Percentiles rank a stretch among this genome's conserved stretches.
These are phyloP conservation scores for Leptestheria dahalacensis DNA, from an alignment of 1,140 invertebrate genomes.

Conservation along the genomic window DNA sequence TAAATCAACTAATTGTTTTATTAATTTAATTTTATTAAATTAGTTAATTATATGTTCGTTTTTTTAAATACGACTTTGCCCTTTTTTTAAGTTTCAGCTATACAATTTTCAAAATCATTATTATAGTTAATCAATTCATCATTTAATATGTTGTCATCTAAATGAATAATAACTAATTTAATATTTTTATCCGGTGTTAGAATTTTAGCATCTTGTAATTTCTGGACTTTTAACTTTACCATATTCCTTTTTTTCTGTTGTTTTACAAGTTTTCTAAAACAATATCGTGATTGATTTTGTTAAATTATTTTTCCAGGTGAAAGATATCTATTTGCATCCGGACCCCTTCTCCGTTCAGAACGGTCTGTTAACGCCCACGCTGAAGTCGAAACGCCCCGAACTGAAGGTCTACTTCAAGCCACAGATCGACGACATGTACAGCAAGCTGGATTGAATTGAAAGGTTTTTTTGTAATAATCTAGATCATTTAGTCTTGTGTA, in stretches of 20 bases:
- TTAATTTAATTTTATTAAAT: background rate
- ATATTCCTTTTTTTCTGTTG: too few species aligned
- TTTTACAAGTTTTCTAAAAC: too few species aligned
- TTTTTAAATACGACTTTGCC: background rate
- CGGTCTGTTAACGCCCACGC: constrained; percentile 85
- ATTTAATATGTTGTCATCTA: too few species aligned
- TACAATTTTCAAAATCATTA: background rate
- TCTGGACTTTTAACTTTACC: too few species aligned
- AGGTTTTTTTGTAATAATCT: too few species aligned
- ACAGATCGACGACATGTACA: constrained; percentile 81
- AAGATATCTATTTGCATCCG: constrained; percentile 84
- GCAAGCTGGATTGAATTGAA: constrained; percentile 29
- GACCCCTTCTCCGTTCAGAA: constrained; percentile 94
- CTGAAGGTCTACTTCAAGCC: constrained; percentile 78
- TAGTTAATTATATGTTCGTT: background rate
- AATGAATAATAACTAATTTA: too few species aligned
- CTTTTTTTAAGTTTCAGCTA: too few species aligned
- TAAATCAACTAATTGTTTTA: too few species aligned
- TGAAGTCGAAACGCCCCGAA: constrained; percentile 86
- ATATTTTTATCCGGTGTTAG: too few species aligned
- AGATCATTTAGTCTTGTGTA: too few species aligned
- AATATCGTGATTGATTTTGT: background rate
- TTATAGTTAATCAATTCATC: too few species aligned
- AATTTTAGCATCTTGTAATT: too few species aligned
- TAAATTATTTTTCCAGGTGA: constrained; percentile 47